Evolutionary conservation across 2,797 vertebrate genomes (phyloP), one percentile per base, ranked within the genome.

Genomic region (Argyrosomus regius): DNA sequence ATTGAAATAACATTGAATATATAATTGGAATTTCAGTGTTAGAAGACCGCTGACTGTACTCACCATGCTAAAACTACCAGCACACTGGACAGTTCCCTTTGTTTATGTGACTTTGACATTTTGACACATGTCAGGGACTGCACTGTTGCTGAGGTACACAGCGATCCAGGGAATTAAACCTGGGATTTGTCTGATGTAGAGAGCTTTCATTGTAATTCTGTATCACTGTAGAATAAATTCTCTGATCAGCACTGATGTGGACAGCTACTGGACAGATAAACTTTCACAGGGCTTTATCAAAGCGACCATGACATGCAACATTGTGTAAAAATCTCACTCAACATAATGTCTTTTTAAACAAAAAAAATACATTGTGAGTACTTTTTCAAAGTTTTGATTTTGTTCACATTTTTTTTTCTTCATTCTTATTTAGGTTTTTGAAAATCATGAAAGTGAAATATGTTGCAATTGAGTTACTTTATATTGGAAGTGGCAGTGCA

Each of bases 41-140:
- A 11, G 54, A 16, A 41, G 58, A 57, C 46, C 62, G 48, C 16
- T 52, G 54, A 22, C 28, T 77, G 46, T 53, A 12, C 18, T 64
- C 41, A 53, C 16, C 3, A 4, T 24, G 49, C 41, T 49, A 71
- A 72, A 58, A 24, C 46, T 28, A n/a, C 35, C 45, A 16, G 24
- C 24, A 18, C 3, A 48, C 49, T 61, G 52, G 63, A 58, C 45
- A 58, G 12, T 46, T 64, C 39, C 35, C 46, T 11, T 76, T 81
- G 67, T 81, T 69, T 48, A 24, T 81, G 59, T 53, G 59, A 68
- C 73, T 69, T 31, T 28, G 72, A 70, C 68, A 75, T 66, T 67
- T 68, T 63, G 46, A 78, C 56, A 64, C 62, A 49, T 14, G 58
- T 78, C 66, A 59, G 66, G 18, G 24, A 31, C 52, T 45, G 22